Base-by-base conservation (phyloP, 2,113 vertebrate genomes). In the Channa argus region DNA sequence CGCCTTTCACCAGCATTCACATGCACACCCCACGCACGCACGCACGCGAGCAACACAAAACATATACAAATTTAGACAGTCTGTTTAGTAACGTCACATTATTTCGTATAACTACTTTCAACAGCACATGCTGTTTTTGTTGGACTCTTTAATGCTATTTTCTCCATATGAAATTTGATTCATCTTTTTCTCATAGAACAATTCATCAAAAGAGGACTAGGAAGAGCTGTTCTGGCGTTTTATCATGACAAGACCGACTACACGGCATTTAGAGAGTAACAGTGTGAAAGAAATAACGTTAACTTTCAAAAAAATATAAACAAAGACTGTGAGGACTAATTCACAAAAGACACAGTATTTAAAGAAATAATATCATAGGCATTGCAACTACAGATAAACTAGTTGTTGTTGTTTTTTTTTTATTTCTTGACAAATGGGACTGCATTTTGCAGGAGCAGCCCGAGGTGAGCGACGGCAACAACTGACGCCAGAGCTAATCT, bases 61-160 rank as follows among this genome's bases (percentile, higher is more conserved):
- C 61, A 74, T 59, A 85, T 50, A 66, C 63, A 80, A 85, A 90
- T 77, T 73, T 54, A 85, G 41, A 46, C 77, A 78, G 51, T 81
- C 83, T 56, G 79, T 66, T 84, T 89, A 91, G 79, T 80, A 84
- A 89, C 78, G 77, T 88, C 76, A 83, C 86, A 87, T 82, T 12
- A 62, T 79, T 74, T 84, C 71, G 12, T 79, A 63, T 14, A 79
- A 80, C 58, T 86, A 77, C 76, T 78, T 76, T 49, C 47, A 86
- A 62, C 47, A 66, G 69, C 76, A 76, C 14, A 56, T 56, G 71
- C 54, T 67, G 54, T 43, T 50, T 77, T 83, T 60, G 47, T 81
- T 62, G 68, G 54, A 87, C 47, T 75, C 80, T 71, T 81, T 58
- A 83, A 64, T 62, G 68, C 60, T 79, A 53, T 79, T 84, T 86